Conservation (phyloP, 2,888 invertebrate species). For the Macrophya annulata region DNA sequence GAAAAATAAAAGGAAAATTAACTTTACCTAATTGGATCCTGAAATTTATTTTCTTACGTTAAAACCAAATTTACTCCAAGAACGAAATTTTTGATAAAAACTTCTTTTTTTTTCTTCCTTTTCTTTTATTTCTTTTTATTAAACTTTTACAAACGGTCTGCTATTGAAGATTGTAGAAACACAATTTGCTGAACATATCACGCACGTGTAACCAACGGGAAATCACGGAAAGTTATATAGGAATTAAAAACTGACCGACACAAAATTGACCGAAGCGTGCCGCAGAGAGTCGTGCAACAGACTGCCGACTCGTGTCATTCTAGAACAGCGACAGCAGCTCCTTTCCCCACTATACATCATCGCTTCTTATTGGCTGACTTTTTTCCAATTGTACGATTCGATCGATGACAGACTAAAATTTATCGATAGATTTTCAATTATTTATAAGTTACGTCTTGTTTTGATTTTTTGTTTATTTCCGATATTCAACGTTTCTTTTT, state of each 20-base stretch:
- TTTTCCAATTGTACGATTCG: neutral
- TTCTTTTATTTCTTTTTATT: no score
- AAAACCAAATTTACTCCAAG: neutral
- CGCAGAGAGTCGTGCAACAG: conserved; percentile 15
- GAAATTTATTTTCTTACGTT: neutral
- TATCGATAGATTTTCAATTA: neutral
- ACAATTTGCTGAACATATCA: neutral
- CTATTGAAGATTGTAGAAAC: neutral
- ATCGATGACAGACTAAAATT: neutral
- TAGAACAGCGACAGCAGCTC: neutral
- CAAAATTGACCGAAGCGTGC: neutral
- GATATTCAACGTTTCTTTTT: no score
- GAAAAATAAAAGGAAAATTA: no score
- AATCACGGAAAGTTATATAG: conserved; percentile 26
- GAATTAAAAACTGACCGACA: neutral
- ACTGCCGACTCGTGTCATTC: conserved; percentile 37
- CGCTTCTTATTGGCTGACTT: neutral
- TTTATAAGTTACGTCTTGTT: neutral
- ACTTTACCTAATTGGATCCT: no score
- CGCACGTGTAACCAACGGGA: neutral
- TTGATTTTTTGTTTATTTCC: neutral
- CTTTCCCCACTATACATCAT: conserved; percentile 1
- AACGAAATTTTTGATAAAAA: neutral
- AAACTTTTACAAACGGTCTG: no score
- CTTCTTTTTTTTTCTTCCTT: neutral